Percentiles rank a stretch among this genome's conserved stretches.
These are phyloP conservation scores for Melinaea menophilus DNA, from an alignment of 2,888 invertebrate species.

Conservation along the genomic window DNA sequence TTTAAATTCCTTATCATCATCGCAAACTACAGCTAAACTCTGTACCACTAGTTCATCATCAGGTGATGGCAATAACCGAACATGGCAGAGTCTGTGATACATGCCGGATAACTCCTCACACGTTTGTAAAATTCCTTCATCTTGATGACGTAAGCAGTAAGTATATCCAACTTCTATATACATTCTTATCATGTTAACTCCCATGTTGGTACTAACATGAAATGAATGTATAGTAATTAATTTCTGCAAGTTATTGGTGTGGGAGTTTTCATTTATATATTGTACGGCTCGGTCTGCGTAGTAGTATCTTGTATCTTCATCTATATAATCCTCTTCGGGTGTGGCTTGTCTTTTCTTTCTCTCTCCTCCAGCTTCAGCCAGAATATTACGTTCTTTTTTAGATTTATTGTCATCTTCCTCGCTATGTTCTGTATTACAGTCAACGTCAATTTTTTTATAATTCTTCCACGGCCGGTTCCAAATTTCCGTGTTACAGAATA, in stretches of 20 bases:
- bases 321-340: constrained; percentile 48
- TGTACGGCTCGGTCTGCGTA: constrained; percentile 55
- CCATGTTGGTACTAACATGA: constrained; percentile 49
- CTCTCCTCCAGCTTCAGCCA: constrained; percentile 21
- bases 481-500: constrained; percentile 66
- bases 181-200: constrained; percentile 49
- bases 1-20: constrained; percentile 50
- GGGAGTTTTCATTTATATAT: constrained; percentile 45
- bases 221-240: constrained; percentile 51
- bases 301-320: constrained; percentile 54
- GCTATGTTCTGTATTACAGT: constrained; percentile 43
- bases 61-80: constrained; percentile 55
- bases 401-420: constrained; percentile 27
- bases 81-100: constrained; percentile 53
- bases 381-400: constrained; percentile 18
- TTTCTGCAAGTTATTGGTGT: constrained; percentile 55
- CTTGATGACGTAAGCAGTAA: constrained; percentile 49
- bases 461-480: constrained; percentile 77
- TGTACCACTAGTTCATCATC: constrained; percentile 53
- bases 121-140: constrained; percentile 38
- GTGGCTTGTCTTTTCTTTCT: constrained; percentile 42
- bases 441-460: constrained; percentile 50
- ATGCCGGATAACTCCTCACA: constrained; percentile 60
- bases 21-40: constrained; percentile 51
- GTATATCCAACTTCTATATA: constrained; percentile 60